These are phyloP conservation scores for Cryptomyrus ogoouensis DNA, from an alignment of 2,113 vertebrate species.

Conservation along the genomic window DNA sequence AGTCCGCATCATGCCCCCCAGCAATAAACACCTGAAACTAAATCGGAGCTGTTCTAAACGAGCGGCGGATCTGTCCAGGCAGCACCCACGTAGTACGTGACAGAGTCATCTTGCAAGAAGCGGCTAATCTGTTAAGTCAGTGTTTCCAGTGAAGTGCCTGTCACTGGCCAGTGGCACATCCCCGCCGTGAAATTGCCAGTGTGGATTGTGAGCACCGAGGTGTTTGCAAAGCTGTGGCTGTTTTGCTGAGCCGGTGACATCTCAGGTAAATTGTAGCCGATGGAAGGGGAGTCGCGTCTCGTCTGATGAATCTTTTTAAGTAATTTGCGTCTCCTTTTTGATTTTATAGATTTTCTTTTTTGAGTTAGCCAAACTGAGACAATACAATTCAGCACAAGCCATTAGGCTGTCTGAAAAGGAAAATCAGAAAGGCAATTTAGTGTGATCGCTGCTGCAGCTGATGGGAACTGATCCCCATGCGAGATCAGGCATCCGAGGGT, in stretches of 20 bases:
- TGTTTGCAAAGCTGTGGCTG: constrained; percentile 13
- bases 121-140: neutral
- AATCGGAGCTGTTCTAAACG: neutral
- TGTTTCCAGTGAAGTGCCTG: neutral
- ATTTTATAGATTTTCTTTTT: constrained; percentile 33
- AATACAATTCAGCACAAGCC: constrained; percentile 34
- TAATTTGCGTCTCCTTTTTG: constrained; percentile 31
- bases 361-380: constrained; percentile 38
- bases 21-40: neutral
- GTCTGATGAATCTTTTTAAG: constrained; percentile 30
- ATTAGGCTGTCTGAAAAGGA: constrained; percentile 36
- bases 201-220: neutral
- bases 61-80: neutral
- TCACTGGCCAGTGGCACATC: neutral
- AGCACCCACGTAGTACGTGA: neutral
- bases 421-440: constrained; percentile 45
- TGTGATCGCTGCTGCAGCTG: constrained; percentile 45
- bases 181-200: constrained; percentile 2
- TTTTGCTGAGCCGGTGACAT: constrained; percentile 20
- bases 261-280: constrained; percentile 23
- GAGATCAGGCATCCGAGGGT: constrained; percentile 46
- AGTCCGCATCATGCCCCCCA: neutral
- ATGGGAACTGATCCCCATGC: constrained; percentile 49
- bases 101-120: neutral
- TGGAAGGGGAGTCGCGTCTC: constrained; percentile 30